Evolutionary conservation across 2,797 vertebrate species (phyloP).

Genomic region (Hemibagrus guttatus): DNA sequence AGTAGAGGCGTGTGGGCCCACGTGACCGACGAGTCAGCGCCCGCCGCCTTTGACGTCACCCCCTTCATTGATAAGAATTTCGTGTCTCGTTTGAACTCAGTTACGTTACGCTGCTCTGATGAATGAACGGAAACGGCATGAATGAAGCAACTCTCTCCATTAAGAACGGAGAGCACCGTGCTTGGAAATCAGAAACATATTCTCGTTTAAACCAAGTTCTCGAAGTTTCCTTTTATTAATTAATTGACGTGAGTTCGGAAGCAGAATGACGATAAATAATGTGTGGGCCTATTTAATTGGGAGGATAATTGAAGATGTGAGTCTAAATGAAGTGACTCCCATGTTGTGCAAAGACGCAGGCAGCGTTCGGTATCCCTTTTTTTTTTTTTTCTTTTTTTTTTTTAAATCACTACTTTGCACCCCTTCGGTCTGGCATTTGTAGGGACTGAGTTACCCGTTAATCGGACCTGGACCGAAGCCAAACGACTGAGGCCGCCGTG

Average conservation of each 20-base stretch:
- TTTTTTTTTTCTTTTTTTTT: too few relatives aligned
- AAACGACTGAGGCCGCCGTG: slow-evolving; percentile 57
- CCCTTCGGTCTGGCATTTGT: slow-evolving; percentile 21
- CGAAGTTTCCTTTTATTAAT: neutral
- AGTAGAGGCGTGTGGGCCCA: slow-evolving; percentile 80
- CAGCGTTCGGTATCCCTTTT: neutral
- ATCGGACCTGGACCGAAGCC: slow-evolving; percentile 53
- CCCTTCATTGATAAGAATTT: slow-evolving; percentile 92
- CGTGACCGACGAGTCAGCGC: slow-evolving; percentile 70
- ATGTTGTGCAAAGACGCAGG: neutral
- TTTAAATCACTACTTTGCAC: neutral
- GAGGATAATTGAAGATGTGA: neutral
- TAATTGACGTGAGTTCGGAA: neutral
- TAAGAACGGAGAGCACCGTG: slow-evolving; percentile 46
- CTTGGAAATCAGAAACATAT: slow-evolving; percentile 23
- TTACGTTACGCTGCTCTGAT: slow-evolving; percentile 81
- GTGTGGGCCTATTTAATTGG: slow-evolving; percentile 9
- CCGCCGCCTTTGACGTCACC: slow-evolving; percentile 85
- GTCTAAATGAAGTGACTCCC: neutral
- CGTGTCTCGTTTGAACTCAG: slow-evolving; percentile 78
- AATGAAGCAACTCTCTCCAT: slow-evolving; percentile 71
- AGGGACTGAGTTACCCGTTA: slow-evolving; percentile 49
- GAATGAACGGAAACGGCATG: slow-evolving; percentile 86
- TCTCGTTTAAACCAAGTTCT: neutral
- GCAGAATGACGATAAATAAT: neutral